Conservation (phyloP, 1,140 invertebrate genomes). For the Diuraphis noxia region DNA sequence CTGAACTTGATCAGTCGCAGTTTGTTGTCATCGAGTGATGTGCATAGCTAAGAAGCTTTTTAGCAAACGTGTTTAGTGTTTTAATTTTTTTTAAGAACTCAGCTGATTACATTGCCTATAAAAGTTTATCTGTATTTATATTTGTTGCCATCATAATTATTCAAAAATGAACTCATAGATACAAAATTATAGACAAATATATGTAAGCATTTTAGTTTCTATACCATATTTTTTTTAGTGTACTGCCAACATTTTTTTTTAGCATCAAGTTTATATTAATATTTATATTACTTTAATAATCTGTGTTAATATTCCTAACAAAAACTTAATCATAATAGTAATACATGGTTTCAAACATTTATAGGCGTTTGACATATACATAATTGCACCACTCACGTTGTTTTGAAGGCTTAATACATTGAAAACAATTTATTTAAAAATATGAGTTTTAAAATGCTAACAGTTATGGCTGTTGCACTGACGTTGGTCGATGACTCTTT, state of each 20-base stretch:
- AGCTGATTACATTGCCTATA: not conserved
- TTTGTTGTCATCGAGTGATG: not conserved
- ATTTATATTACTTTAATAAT: not conserved
- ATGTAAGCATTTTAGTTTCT: not conserved
- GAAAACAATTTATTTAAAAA: not conserved
- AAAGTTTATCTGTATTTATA: not conserved
- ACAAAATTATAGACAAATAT: not conserved
- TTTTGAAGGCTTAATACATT: not conserved
- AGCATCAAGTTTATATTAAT: not conserved
- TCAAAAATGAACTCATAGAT: not conserved
- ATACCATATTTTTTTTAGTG: not conserved
- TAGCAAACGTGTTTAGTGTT: not conserved
- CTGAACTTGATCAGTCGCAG: conserved; percentile 35
- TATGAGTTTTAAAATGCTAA: not conserved
- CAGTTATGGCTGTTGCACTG: not conserved
- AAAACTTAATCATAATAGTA: not conserved
- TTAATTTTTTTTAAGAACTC: not conserved
- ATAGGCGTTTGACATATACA: not conserved
- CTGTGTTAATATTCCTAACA: too few relatives aligned
- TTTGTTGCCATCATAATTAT: not conserved
- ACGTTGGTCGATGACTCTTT: not conserved
- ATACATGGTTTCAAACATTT: not conserved
- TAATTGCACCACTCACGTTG: not conserved
- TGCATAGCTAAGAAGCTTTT: not conserved
- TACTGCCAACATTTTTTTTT: not conserved